A percentile compares a stretch with the other conserved stretches of the same genome.
phyloP scores from a whole-genome alignment of 2,113 vertebrate genomes.

The Eptatretus burgeri region DNA sequence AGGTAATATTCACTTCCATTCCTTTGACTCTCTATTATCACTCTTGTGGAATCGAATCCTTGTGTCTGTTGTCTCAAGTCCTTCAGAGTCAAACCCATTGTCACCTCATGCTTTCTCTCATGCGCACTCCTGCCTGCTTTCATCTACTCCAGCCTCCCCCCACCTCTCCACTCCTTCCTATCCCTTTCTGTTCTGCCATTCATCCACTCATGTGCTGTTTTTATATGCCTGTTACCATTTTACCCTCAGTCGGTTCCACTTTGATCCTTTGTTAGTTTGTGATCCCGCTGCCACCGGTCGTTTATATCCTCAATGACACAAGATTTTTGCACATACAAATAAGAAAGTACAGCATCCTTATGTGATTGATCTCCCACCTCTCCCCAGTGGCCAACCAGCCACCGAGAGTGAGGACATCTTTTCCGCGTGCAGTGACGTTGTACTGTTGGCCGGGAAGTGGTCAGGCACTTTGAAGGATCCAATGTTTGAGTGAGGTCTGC shows the following conservation, averaged over 20 bases:
- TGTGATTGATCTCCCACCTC: constrained; percentile 28
- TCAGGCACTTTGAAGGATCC: constrained; percentile 37
- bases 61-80: no score
- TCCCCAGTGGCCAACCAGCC: constrained; percentile 88
- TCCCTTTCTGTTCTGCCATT: constrained; percentile 8
- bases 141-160: no score
- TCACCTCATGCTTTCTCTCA: no score
- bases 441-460: constrained; percentile 49
- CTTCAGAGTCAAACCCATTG: no score
- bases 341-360: neutral
- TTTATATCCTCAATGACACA: neutral
- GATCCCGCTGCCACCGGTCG: constrained; percentile 5
- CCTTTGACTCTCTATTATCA: no score
- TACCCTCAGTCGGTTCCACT: neutral
- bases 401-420: constrained; percentile 67
- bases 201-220: no score
- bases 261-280: constrained; percentile 8
- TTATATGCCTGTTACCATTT: no score
- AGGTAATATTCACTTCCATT: no score
- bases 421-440: constrained; percentile 65
- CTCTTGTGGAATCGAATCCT: no score
- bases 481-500: constrained; percentile 72
- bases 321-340: neutral
- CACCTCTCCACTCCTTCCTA: no score
- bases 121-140: no score